Base-by-base conservation (phyloP, 2,888 invertebrate species). In the Dicyrtoma fusca region DNA sequence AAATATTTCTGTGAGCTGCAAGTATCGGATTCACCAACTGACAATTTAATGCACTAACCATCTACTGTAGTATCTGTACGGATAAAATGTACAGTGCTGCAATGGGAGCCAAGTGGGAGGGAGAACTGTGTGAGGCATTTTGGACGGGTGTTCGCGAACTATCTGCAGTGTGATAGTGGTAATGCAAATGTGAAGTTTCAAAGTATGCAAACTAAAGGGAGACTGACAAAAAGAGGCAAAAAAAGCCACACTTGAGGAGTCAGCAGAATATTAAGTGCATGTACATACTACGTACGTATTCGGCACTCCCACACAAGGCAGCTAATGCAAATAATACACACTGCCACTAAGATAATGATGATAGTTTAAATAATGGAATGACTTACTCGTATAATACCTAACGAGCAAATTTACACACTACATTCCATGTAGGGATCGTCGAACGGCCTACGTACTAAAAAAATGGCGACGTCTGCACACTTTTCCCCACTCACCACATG, bases 401-500 rank as follows among this genome's bases (percentile, higher is more conserved):
- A 61, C 61, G 44, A 61, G 61, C 61, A 61, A 61, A 61, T 61
- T 61, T 61, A 61, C 61, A 61, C 61, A n/a, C n/a, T 14, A 14
- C 13, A 8, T 23, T 59, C 61, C 61, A 61, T 61, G 26, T 61
- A 61, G 14, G 61, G 61, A 61, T 19, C 26, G 11, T 14, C n/a
- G 19, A 34, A 14, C 49, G 4, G 11, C 49, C 49, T 49, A 44
- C 45, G 45, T 13, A 49, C 17, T 17, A 49, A n/a, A 14, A 49
- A n/a, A 49, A 49, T 49, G 49, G 17, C 49, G 49, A 49, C 49
- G 49, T 49, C 49, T 49, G 49, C 3, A 49, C 4, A n/a, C 49
- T 49, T 17, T 34, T 34, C 34, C 34, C 34, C 34, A 34, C 34
- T 34, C 34, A 34, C 34, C 4, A 34, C 34, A 34, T 34, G 34